phyloP scores from a whole-genome alignment of 2,113 vertebrate genomes.

The Motacilla tschutschensis region DNA sequence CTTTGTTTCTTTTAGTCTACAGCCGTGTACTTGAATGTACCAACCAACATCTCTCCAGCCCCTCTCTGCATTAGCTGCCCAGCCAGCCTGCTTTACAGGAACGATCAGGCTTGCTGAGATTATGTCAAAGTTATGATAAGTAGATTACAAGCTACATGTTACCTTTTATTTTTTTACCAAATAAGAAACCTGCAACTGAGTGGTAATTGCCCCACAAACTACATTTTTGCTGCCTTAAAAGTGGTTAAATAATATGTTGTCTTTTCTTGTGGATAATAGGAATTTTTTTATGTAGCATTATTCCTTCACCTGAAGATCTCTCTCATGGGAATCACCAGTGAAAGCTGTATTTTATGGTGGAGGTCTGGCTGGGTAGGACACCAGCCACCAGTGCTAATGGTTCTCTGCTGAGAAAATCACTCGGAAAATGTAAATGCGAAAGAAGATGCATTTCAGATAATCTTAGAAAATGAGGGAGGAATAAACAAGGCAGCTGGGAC shows the following conservation, averaged over 20 bases:
- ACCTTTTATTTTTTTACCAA: slow-evolving; percentile 5
- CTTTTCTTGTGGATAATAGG: background rate
- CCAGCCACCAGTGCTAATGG: background rate
- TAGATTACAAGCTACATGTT: slow-evolving; percentile 1
- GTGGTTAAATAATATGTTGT: background rate
- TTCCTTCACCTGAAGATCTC: background rate
- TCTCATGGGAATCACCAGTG: background rate
- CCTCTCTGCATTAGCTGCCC: background rate
- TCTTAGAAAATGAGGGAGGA: background rate
- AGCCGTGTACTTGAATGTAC: background rate
- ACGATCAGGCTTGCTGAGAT: background rate
- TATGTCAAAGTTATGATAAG: background rate
- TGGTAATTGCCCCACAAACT: background rate
- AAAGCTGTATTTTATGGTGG: background rate
- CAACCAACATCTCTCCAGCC: background rate
- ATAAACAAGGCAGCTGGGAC: slow-evolving; percentile 30
- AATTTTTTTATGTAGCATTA: background rate
- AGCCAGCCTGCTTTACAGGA: background rate
- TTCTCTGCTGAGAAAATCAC: slow-evolving; percentile 7
- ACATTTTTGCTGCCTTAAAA: background rate
- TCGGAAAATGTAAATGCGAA: background rate
- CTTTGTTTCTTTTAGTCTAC: background rate
- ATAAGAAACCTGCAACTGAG: background rate
- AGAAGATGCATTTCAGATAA: slow-evolving; percentile 11
- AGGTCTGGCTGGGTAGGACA: background rate